Base-by-base conservation (phyloP, 2,113 vertebrate genomes). In the Pardalotus punctatus region DNA sequence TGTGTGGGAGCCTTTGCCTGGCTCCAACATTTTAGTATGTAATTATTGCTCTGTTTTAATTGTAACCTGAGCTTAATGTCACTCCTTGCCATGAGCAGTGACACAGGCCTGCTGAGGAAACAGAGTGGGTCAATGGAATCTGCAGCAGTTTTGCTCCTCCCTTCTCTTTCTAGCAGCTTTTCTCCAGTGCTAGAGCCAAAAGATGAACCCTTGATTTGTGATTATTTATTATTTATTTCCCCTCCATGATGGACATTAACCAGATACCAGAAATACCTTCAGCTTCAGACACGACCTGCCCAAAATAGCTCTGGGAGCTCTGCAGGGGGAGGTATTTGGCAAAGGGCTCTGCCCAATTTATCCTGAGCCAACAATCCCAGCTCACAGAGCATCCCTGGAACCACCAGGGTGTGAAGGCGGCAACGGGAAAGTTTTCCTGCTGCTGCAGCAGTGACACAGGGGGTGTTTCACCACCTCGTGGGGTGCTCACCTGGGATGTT, bases 21-120 rank as follows among this genome's bases (percentile, higher is more conserved):
- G 27, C 19, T 81, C 33, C 45, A 36, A 1, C 1, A 0, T 3
- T 47, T 54, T 10, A 14, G 3, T 16, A 5, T 5, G 0, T 6
- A 14, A 4, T 7, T 62, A 58, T 65, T 54, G 8, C 20, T 62
- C 38, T 2, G 0, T 20, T 79, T 21, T 9, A 31, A 9, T 65
- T 28, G 31, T 2, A 43, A 36, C 10, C 9, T 73, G 69, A 43
- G 24, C 2, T 1, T 38, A 29, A 42, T 8, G 12, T 73, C 19
- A 1, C 28, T 47, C 14, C 56, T 62, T 50, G 23, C 16, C 5
- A 2, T 0, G 12, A 66, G 25, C 42, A 40, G 10, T 0, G 6
- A 8, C 38, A 16, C 13, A 33, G 77, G n/a, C n/a, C n/a, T n/a
- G n/a, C n/a, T n/a, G n/a, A n/a, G n/a, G 21, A 53, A 65, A 40